Conservation (phyloP, 2,113 vertebrate genomes). For the Myiozetetes cayanensis region DNA sequence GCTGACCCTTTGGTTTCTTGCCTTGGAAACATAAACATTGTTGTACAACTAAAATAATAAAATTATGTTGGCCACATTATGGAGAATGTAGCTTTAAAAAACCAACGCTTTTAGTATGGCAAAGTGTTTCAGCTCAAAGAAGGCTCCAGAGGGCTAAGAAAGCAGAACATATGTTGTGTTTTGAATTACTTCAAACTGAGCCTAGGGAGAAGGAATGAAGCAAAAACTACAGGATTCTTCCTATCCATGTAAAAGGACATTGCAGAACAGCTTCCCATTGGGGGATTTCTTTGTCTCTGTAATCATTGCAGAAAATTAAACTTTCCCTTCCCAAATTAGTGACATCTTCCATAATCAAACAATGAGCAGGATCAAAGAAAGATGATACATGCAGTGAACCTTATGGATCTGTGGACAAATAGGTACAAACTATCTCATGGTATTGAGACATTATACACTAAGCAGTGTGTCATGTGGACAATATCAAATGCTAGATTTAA, state of each 20-base stretch:
- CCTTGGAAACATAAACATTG: not conserved
- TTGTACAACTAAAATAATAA: not conserved
- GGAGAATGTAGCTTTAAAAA: not conserved
- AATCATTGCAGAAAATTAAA: not conserved
- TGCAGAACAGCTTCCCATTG: not conserved
- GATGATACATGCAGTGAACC: accelerated
- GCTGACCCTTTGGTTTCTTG: not conserved
- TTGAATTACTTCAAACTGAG: not conserved
- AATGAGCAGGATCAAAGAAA: not conserved
- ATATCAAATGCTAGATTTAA: not conserved
- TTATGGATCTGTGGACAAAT: not conserved
- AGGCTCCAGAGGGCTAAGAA: not conserved
- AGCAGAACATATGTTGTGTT: not conserved
- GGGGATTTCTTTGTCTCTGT: not conserved
- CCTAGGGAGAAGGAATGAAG: not conserved
- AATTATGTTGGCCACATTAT: not conserved
- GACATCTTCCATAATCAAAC: not conserved
- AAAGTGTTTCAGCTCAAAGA: not conserved
- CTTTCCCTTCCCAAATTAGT: not conserved
- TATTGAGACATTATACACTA: accelerated
- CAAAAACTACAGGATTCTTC: not conserved
- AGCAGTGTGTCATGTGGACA: not conserved
- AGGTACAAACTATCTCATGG: not conserved
- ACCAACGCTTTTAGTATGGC: not conserved
- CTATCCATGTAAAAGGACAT: not conserved